Conservation (phyloP, 2,113 vertebrate genomes). For the Struthio camelus region DNA sequence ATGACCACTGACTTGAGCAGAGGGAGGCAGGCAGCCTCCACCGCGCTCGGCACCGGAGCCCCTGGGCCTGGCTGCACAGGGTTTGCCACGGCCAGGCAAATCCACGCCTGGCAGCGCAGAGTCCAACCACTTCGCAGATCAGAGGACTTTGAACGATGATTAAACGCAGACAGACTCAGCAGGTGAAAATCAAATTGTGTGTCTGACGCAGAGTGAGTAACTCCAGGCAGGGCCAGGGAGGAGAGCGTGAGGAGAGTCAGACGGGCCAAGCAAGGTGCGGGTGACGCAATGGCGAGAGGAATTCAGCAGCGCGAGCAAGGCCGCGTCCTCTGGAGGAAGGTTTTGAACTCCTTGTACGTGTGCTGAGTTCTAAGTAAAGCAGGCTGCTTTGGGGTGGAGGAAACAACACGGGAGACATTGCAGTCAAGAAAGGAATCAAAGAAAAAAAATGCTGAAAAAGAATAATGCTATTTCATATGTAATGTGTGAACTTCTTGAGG, state of each 20-base stretch:
- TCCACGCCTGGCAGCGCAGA: not conserved
- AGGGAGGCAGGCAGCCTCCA: not conserved
- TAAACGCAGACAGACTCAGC: not conserved
- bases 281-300: fast-evolving
- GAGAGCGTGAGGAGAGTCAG: not conserved
- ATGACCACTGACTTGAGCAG: not conserved
- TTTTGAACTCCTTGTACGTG: not conserved
- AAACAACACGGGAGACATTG: fast-evolving
- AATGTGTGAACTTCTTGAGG: not conserved
- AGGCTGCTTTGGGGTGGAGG: not conserved
- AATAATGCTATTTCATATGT: fast-evolving
- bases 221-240: fast-evolving
- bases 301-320: fast-evolving
- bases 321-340: fast-evolving
- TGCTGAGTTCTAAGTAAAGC: not conserved
- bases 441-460: fast-evolving
- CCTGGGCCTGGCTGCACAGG: fast-evolving
- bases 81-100: not conserved
- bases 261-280: fast-evolving
- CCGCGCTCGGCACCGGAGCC: fast-evolving
- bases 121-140: not conserved
- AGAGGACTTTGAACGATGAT: not conserved
- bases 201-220: not conserved
- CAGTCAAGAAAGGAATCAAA: not conserved
- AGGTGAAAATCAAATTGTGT: not conserved